phyloP scores from a whole-genome alignment of 2,797 vertebrate species.

The Smutsia gigantea region DNA sequence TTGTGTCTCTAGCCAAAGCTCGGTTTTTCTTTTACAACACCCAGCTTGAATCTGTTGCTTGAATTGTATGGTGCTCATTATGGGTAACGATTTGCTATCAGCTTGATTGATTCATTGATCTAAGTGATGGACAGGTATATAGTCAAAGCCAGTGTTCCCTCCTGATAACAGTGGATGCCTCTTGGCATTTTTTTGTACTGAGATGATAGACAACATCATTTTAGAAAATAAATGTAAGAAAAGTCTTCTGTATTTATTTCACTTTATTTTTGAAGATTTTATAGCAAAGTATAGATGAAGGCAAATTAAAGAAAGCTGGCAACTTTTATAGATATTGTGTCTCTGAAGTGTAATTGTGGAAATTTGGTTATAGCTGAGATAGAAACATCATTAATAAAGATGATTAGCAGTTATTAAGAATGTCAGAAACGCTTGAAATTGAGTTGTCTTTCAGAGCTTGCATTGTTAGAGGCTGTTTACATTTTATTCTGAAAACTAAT shows the following conservation, averaged over 20 bases:
- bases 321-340: slow-evolving; percentile 67
- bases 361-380: slow-evolving; percentile 56
- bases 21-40: not conserved
- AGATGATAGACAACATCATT: slow-evolving; percentile 22
- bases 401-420: slow-evolving; percentile 45
- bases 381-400: slow-evolving; percentile 49
- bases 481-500: slow-evolving; percentile 47
- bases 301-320: slow-evolving; percentile 58
- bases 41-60: not conserved
- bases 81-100: not conserved
- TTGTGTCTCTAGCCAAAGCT: not conserved
- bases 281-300: slow-evolving; percentile 67
- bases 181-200: not conserved
- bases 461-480: slow-evolving; percentile 36
- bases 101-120: not conserved
- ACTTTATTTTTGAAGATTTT: slow-evolving; percentile 71
- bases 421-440: slow-evolving; percentile 39
- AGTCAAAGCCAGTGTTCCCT: not conserved
- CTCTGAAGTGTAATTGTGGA: slow-evolving; percentile 64
- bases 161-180: not conserved
- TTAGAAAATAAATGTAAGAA: slow-evolving; percentile 19
- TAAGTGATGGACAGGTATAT: not conserved
- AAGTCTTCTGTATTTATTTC: slow-evolving; percentile 62
- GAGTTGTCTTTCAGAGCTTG: slow-evolving; percentile 21
- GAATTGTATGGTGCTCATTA: not conserved